A percentile compares a stretch with the other conserved stretches of the same genome.
Conservation (phyloP, 2,888 invertebrate genomes). For the Drosophila fungiperda region DNA sequence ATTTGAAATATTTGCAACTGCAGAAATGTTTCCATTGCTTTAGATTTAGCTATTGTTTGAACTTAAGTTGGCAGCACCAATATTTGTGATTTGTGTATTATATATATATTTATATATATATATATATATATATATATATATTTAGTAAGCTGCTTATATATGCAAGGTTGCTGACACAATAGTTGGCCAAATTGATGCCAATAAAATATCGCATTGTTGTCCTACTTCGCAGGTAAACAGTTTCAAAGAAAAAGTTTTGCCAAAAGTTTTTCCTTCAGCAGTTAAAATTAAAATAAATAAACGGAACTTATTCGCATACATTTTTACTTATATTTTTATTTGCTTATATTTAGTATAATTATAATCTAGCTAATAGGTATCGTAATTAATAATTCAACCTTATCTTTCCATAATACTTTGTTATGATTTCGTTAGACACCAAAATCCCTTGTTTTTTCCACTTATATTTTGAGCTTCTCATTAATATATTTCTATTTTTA, state of each 20-base stretch:
- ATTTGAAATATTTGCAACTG: conserved; percentile 69
- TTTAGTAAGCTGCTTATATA: conserved; percentile 50
- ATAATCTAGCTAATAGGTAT: conserved; percentile 10
- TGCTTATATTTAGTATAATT: conserved; percentile 28
- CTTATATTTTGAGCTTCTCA: neutral
- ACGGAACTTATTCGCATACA: conserved; percentile 6
- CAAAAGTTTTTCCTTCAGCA: conserved; percentile 41
- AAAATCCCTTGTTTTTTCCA: neutral
- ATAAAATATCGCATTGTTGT: conserved; percentile 46
- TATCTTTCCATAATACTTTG: conserved; percentile 42
- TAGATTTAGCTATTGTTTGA: conserved; percentile 36
- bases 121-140: neutral
- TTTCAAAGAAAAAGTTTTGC: conserved; percentile 3
- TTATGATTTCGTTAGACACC: conserved; percentile 2
- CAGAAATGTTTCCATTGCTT: conserved; percentile 64
- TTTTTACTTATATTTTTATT: conserved; percentile 23
- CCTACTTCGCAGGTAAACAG: conserved; percentile 34
- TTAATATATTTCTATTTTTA: neutral
- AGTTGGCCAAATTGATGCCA: conserved; percentile 54
- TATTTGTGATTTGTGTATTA: conserved; percentile 41
- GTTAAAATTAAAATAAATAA: conserved; percentile 30
- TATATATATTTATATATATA: neutral
- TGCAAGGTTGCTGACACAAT: conserved; percentile 68
- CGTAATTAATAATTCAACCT: neutral
- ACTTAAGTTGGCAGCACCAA: conserved; percentile 58